Conservation (phyloP, 2,888 invertebrate genomes). For the Electrophaes corylata region DNA sequence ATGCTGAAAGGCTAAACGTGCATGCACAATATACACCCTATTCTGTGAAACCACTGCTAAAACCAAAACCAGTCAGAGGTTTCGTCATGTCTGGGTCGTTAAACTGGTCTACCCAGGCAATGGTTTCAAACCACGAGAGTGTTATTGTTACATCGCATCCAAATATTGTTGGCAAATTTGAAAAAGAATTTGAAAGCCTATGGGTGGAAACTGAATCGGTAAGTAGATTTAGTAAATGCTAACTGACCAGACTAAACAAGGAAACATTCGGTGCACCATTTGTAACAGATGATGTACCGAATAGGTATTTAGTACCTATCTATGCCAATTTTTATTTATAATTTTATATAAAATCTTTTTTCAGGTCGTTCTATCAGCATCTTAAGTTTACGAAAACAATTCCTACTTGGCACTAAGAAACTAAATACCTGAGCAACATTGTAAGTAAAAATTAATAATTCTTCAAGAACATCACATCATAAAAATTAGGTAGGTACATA, state of each 20-base stretch:
- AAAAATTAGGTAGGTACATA: no score
- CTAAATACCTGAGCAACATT: neutral
- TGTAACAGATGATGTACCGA: no score
- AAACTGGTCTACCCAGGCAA: slow-evolving; percentile 90
- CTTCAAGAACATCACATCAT: no score
- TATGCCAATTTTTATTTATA: no score
- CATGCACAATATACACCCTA: slow-evolving; percentile 60
- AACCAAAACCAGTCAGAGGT: slow-evolving; percentile 59
- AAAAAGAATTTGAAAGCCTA: slow-evolving; percentile 85
- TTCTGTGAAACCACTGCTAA: slow-evolving; percentile 47
- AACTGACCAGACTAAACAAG: no score
- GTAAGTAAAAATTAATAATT: neutral
- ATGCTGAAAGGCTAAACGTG: slow-evolving; percentile 74
- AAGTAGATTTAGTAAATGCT: slow-evolving; percentile 28
- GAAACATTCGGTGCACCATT: no score
- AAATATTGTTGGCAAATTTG: slow-evolving; percentile 81
- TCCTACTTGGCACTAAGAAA: neutral
- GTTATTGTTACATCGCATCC: slow-evolving; percentile 86
- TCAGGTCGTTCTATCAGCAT: slow-evolving; percentile 52
- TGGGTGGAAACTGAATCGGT: slow-evolving; percentile 83
- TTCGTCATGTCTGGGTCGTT: slow-evolving; percentile 89
- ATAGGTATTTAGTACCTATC: no score
- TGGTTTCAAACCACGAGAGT: slow-evolving; percentile 89
- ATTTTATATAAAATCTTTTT: slow-evolving; percentile 34
- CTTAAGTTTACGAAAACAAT: slow-evolving; percentile 14